Conservation (phyloP, 2,113 vertebrate genomes). For the Perca schrenkii region DNA sequence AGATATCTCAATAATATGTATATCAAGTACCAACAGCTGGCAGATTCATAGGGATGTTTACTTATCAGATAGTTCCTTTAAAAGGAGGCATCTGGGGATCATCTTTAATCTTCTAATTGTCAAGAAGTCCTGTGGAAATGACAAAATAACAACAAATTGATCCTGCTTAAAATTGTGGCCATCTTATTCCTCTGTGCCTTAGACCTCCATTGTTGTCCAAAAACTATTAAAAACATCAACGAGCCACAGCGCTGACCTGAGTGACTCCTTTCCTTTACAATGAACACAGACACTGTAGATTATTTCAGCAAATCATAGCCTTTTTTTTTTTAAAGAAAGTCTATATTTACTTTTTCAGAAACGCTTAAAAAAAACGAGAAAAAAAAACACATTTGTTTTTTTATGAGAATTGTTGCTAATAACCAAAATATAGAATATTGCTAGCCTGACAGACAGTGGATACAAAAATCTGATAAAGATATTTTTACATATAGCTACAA, state of each 20-base stretch:
- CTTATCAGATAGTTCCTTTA: background rate
- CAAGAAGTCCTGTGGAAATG: background rate
- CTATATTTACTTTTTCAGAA: no score
- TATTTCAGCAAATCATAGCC: no score
- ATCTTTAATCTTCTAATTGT: background rate
- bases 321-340: no score
- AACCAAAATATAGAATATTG: background rate
- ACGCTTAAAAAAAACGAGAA: no score
- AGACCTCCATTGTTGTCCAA: no score
- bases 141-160: background rate
- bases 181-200: background rate
- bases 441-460: background rate
- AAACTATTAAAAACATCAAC: no score
- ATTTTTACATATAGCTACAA: background rate
- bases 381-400: background rate
- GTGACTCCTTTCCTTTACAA: no score
- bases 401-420: background rate
- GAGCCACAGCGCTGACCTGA: no score
- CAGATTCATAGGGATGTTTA: background rate
- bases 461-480: background rate
- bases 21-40: background rate
- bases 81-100: background rate
- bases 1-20: slow-evolving; percentile 6
- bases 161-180: background rate
- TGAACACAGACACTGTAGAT: no score